Conservation (phyloP, 2,113 vertebrate genomes). For the Anhinga rufa region DNA sequence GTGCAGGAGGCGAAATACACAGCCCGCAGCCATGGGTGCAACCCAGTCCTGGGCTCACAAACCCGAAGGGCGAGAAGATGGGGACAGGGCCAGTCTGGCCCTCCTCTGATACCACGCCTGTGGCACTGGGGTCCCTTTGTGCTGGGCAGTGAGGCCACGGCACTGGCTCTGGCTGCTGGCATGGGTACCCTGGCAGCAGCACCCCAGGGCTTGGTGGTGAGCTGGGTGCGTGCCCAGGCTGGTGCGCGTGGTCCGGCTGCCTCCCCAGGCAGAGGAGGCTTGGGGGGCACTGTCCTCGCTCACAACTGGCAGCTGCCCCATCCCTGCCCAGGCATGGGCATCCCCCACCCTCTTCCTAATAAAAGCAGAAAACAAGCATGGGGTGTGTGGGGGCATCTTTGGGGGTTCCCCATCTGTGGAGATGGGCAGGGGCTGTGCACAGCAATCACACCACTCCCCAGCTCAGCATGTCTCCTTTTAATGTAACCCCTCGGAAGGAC, state of each 20-base stretch:
- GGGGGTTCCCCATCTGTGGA: rapidly evolving
- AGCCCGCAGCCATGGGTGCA: rapidly evolving
- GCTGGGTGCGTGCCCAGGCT: not conserved
- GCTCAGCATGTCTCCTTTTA: not conserved
- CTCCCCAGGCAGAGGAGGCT: not conserved
- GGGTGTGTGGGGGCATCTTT: not conserved
- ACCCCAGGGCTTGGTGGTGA: not conserved
- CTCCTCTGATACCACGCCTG: not conserved
- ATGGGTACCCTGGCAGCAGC: not conserved
- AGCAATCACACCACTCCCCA: not conserved
- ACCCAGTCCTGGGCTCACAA: not conserved
- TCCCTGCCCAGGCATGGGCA: not conserved
- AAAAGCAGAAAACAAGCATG: not conserved
- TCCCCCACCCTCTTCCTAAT: not conserved
- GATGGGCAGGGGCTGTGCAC: not conserved
- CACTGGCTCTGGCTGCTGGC: not conserved
- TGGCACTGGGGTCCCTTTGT: not conserved
- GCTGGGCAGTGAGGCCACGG: rapidly evolving
- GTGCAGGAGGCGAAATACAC: not conserved
- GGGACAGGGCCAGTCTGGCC: not conserved
- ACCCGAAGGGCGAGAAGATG: rapidly evolving
- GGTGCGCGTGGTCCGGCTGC: not conserved
- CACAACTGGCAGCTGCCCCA: not conserved
- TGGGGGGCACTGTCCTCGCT: not conserved
- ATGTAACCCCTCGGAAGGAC: not conserved